A percentile compares a stretch with the other conserved stretches of the same genome.
Evolutionary conservation across 2,797 vertebrate genomes (phyloP).

Genomic region (Girardinus metallicus): DNA sequence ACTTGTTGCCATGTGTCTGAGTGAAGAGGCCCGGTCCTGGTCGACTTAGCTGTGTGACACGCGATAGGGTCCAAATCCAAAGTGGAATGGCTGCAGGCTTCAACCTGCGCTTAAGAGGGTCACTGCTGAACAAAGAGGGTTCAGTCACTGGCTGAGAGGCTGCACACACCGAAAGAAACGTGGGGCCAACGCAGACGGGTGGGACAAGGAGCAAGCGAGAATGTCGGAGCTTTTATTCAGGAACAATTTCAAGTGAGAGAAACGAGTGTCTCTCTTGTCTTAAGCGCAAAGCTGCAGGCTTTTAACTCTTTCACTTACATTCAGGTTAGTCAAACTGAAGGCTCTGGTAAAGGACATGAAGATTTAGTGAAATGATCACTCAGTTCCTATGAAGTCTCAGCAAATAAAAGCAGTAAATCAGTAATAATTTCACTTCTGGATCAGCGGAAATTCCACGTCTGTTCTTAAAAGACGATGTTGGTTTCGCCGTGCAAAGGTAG

Average conservation of each 20-base stretch:
- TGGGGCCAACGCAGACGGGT: constrained; percentile 40
- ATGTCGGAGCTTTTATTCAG: constrained; percentile 28
- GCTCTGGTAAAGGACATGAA: constrained; percentile 25
- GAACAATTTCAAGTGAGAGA: constrained; percentile 18
- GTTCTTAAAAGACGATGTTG: not conserved
- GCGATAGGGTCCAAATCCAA: constrained; percentile 78
- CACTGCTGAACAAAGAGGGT: constrained; percentile 73
- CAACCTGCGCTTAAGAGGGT: constrained; percentile 76
- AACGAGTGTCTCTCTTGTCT: constrained; percentile 8
- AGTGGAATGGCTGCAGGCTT: constrained; percentile 77
- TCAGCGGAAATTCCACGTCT: not conserved
- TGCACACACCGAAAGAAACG: constrained; percentile 55
- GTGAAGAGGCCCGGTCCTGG: constrained; percentile 65
- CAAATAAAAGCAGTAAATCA: not conserved
- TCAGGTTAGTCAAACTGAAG: constrained; percentile 4
- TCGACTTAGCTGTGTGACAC: constrained; percentile 71
- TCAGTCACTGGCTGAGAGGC: constrained; percentile 71
- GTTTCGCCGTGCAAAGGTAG: not conserved
- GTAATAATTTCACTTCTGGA: not conserved
- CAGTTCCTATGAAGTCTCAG: not conserved
- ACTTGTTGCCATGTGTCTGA: constrained; percentile 65
- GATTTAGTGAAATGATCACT: constrained; percentile 32
- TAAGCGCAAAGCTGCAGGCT: not conserved
- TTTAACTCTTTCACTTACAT: not conserved
- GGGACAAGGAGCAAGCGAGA: constrained; percentile 18